phyloP scores from a whole-genome alignment of 2,113 vertebrate genomes.

The Myanophis thanlyinensis region DNA sequence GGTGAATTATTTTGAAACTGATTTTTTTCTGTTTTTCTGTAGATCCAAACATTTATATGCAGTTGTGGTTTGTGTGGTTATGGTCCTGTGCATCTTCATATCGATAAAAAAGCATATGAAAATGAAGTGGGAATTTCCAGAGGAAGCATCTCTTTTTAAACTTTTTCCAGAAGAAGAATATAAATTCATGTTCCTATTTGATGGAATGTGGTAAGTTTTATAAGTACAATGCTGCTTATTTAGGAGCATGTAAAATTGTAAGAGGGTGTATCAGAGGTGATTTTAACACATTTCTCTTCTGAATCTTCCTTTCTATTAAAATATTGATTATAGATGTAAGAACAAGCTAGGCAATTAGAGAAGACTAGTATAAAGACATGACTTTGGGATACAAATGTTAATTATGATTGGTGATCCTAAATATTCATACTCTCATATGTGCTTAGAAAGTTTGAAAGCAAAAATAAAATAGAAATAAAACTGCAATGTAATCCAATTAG shows the following conservation, averaged over 20 bases:
- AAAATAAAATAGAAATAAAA: too few species aligned
- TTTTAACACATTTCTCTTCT: background rate
- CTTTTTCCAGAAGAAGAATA: constrained; percentile 12
- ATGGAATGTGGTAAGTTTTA: constrained; percentile 14
- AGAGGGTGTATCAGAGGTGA: background rate
- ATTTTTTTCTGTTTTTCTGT: background rate
- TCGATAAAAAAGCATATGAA: background rate
- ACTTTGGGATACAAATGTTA: too few species aligned
- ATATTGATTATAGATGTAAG: background rate
- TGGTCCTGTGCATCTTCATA: background rate
- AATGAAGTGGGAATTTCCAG: background rate
- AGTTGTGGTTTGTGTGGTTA: background rate
- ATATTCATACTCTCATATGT: too few species aligned
- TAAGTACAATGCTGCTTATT: background rate
- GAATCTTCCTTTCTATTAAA: background rate
- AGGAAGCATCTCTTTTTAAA: background rate
- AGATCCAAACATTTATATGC: background rate
- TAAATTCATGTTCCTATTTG: constrained; percentile 2
- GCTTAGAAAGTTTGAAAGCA: too few species aligned
- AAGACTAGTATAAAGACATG: background rate
- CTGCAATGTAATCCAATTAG: too few species aligned
- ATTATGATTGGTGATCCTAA: too few species aligned
- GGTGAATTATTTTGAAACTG: background rate
- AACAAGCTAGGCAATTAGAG: background rate
- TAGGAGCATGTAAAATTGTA: background rate